These are phyloP conservation scores for Mohoua ochrocephala DNA, from an alignment of 2,113 vertebrate species.

Conservation along the genomic window DNA sequence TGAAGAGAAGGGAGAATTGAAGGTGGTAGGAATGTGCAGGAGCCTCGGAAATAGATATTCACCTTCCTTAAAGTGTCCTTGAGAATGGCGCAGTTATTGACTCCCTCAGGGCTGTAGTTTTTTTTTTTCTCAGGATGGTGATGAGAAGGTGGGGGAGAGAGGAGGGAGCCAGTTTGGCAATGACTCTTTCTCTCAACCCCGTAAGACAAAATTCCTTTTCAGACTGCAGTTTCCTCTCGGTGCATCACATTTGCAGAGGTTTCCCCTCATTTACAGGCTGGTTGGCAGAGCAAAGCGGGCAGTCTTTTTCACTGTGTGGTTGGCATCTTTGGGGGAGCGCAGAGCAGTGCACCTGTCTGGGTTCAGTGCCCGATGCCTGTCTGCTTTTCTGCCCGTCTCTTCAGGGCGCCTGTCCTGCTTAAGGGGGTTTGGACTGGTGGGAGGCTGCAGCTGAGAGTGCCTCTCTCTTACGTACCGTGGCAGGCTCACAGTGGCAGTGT, in stretches of 20 bases:
- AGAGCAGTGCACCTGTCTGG: neutral
- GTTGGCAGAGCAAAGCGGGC: neutral
- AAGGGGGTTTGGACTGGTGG: neutral
- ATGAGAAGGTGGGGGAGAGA: neutral
- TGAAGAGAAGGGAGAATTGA: neutral
- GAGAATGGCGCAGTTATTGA: neutral
- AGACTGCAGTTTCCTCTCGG: neutral
- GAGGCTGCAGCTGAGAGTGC: neutral
- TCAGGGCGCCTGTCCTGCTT: neutral
- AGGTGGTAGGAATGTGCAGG: neutral
- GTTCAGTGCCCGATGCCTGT: accelerated
- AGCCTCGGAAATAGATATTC: neutral
- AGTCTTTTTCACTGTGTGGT: neutral
- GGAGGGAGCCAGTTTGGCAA: neutral
- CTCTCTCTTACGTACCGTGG: neutral
- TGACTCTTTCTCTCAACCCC: neutral
- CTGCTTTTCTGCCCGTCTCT: neutral
- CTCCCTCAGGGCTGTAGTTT: neutral
- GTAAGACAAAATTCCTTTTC: neutral
- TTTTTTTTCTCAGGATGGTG: neutral
- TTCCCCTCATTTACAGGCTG: neutral
- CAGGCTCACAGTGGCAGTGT: neutral
- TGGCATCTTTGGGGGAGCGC: neutral
- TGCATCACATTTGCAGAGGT: neutral
- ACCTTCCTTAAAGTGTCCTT: conserved; percentile 31